These are phyloP conservation scores for Drosophila ficusphila DNA, from an alignment of 1,140 invertebrate species.

Conservation along the genomic window DNA sequence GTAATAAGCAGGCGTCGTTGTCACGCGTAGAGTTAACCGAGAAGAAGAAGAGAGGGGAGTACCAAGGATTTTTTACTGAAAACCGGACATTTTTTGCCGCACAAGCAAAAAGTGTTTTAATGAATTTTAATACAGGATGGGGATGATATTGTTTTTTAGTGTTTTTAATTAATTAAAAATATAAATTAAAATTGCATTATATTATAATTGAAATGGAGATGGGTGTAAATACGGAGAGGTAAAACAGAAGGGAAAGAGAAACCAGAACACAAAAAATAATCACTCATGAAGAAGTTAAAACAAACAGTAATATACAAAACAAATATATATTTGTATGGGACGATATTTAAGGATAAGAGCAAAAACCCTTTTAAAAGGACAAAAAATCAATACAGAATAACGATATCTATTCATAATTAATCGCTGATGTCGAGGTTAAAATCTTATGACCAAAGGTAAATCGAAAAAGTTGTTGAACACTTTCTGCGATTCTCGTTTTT, in stretches of 20 bases:
- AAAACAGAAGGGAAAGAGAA: background rate
- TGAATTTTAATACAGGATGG: constrained; percentile 61
- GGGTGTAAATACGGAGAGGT: background rate
- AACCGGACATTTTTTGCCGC: constrained; percentile 48
- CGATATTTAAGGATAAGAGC: no score
- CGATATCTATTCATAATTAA: background rate
- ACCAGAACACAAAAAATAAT: no score
- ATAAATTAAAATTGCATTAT: constrained; percentile 70
- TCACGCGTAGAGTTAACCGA: constrained; percentile 46
- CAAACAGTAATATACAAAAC: no score
- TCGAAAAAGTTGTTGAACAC: no score
- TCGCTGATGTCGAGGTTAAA: background rate
- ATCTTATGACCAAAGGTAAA: background rate
- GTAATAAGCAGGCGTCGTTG: constrained; percentile 71
- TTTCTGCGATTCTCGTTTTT: no score
- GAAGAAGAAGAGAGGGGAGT: background rate
- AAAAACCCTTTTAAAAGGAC: no score
- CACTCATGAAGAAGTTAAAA: no score
- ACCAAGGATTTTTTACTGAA: constrained; percentile 40
- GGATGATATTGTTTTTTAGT: constrained; percentile 57
- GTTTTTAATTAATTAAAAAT: constrained; percentile 78
- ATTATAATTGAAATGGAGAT: constrained; percentile 64
- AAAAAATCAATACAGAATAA: no score
- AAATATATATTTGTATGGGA: no score
- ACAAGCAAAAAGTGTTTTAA: constrained; percentile 78